Percentiles rank a stretch among this genome's conserved stretches.
Evolutionary conservation across 2,888 invertebrate genomes (phyloP).

Genomic region (Napeogenes sylphis): DNA sequence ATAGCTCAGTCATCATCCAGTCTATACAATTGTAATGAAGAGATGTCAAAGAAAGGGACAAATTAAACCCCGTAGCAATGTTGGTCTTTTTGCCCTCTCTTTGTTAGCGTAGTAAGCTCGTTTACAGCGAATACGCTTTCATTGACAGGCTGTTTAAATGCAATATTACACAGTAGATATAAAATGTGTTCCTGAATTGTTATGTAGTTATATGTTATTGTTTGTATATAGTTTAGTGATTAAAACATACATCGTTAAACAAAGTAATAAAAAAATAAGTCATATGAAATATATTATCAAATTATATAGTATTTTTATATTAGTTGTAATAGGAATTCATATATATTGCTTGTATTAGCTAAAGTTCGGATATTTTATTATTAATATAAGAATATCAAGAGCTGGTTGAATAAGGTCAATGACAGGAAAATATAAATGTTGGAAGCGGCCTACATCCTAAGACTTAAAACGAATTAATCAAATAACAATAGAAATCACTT

Average conservation of each 20-base stretch:
- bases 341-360: not conserved
- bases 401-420: too few species aligned
- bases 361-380: too few species aligned
- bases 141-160: conserved; percentile 12
- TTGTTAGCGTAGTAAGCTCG: conserved; percentile 27
- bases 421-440: too few species aligned
- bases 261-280: too few species aligned
- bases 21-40: conserved; percentile 25
- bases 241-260: too few species aligned
- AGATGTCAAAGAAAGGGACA: conserved; percentile 30
- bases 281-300: too few species aligned
- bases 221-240: too few species aligned
- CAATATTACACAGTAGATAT: not conserved
- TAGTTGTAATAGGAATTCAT: not conserved
- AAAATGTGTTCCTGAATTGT: not conserved
- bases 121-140: conserved; percentile 20
- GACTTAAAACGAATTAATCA: too few species aligned
- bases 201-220: not conserved
- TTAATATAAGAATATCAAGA: too few species aligned
- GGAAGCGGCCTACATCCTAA: too few species aligned
- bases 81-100: conserved; percentile 28
- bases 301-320: too few species aligned
- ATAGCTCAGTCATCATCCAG: conserved; percentile 3
- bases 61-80: conserved; percentile 31
- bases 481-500: too few species aligned